phyloP scores from a whole-genome alignment of 2,888 invertebrate species.

The Phrixothrix hirtus region DNA sequence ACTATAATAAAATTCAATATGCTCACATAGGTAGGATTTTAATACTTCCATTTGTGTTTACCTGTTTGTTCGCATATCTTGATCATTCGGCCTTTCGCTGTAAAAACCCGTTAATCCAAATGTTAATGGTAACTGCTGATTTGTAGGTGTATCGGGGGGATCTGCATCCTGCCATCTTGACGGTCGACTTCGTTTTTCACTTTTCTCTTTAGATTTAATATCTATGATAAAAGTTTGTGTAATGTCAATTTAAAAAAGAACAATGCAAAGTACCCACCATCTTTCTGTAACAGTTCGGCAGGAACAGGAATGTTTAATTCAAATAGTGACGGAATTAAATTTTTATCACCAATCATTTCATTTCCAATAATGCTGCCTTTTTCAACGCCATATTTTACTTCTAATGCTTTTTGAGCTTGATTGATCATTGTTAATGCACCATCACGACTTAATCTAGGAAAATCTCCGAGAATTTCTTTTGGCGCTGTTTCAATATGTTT shows the following conservation, averaged over 20 bases:
- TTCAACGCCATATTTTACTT: conserved; percentile 53
- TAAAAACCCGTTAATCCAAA: conserved; percentile 45
- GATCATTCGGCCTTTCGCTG: conserved; percentile 47
- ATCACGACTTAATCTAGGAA: conserved; percentile 79
- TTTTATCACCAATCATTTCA: conserved; percentile 34
- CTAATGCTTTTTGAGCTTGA: conserved; percentile 58
- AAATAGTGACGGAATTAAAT: conserved; percentile 50
- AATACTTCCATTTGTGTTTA: no score
- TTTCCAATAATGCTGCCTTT: conserved; percentile 19
- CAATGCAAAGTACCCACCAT: conserved; percentile 21
- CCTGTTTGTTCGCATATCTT: conserved; percentile 54
- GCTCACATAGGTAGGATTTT: no score
- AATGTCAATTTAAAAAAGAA: no score
- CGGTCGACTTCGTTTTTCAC: conserved; percentile 47
- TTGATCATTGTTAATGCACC: conserved; percentile 65
- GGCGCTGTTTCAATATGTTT: conserved; percentile 88
- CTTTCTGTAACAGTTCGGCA: conserved; percentile 42
- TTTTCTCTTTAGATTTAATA: conserved; percentile 33
- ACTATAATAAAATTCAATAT: conserved; percentile 45
- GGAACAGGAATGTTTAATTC: conserved; percentile 50
- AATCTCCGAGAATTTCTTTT: conserved; percentile 88
- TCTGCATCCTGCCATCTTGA: conserved; percentile 54
- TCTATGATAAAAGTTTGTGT: background rate
- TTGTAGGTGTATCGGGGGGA: conserved; percentile 36
- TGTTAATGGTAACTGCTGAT: conserved; percentile 31